Base-by-base conservation (phyloP, 2,797 vertebrate species). In the Diplodus puntazzo region DNA sequence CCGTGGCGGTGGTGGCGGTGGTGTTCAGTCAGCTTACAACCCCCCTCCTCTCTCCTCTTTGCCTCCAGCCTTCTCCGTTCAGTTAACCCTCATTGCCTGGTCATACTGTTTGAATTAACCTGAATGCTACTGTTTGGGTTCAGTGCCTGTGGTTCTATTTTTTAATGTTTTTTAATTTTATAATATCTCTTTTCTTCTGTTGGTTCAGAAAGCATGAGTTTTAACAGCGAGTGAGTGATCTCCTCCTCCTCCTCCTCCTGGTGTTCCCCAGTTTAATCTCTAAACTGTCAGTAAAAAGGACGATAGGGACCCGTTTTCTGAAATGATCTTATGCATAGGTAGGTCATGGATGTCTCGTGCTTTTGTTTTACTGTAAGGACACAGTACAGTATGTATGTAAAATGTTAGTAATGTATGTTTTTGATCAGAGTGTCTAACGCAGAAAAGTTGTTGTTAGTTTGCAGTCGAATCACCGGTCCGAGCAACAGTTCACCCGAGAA, bases 81-180 rank as follows among this genome's bases (percentile, higher is more conserved):
- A 73, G 88, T 91, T 94, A 91, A 94, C 91, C 87, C 87, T 87
- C 88, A 92, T 90, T 88, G 92, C 92, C 90, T 91, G 89, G 87
- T 90, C 70, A 65, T 73, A 76, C 82, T 78, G 83, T 91, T 86
- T 73, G n/a, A 81, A 87, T 92, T 87, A 94, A 92, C 90, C 87
- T 76, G 86, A 86, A 86, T 85, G 87, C 84, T 82, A 81, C 84
- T 83, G 87, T 94, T 91, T 91, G 77, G 89, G 88, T 94, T 93
- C 79, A 66, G 91, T 94, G 91, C 91, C 92, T 94, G 92, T 92
- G 89, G 69, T 75, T 89, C 18, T 39, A 1, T 34, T 85, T 69
- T 77, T 71, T 34, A 39, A 4, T 4, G 3, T 30, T 86, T 69
- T 77, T 69, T 39, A 21, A 77, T 73, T 79, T 81, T 67, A 54